Conservation (phyloP, 1,140 invertebrate species). For the Stegodyphus mimosarum region DNA sequence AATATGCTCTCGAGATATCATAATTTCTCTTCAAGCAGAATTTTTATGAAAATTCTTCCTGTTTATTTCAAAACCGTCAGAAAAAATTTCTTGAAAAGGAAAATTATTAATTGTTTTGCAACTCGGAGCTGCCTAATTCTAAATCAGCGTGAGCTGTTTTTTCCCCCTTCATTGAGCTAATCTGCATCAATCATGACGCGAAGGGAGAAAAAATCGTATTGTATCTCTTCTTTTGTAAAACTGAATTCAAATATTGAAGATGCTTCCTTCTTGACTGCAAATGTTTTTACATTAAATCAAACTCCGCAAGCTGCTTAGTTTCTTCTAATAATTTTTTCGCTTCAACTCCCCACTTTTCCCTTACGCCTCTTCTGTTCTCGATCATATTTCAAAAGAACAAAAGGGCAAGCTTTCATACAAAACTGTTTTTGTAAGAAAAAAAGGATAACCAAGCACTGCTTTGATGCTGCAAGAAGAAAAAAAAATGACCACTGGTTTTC, state of each 20-base stretch:
- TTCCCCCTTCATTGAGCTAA: slow-evolving; percentile 12
- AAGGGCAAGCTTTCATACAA: neutral
- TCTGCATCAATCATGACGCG: slow-evolving; percentile 17
- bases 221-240: slow-evolving; percentile 27
- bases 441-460: no score
- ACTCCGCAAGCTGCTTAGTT: slow-evolving; percentile 10
- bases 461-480: slow-evolving; percentile 8
- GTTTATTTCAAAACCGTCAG: no score
- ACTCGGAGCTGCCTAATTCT: no score
- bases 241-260: slow-evolving; percentile 55
- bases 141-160: neutral
- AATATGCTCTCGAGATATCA: no score
- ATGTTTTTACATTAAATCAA: slow-evolving; percentile 56
- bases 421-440: no score
- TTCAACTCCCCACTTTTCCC: slow-evolving; percentile 3
- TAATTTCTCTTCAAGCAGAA: no score
- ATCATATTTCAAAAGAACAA: slow-evolving; percentile 54
- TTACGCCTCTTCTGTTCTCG: slow-evolving; percentile 11
- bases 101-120: no score
- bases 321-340: slow-evolving; percentile 1
- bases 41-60: no score
- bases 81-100: no score
- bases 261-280: slow-evolving; percentile 20
- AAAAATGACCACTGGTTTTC: slow-evolving; percentile 24
- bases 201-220: neutral